phyloP scores from a whole-genome alignment of 2,113 vertebrate species.

The Phrynosoma platyrhinos region DNA sequence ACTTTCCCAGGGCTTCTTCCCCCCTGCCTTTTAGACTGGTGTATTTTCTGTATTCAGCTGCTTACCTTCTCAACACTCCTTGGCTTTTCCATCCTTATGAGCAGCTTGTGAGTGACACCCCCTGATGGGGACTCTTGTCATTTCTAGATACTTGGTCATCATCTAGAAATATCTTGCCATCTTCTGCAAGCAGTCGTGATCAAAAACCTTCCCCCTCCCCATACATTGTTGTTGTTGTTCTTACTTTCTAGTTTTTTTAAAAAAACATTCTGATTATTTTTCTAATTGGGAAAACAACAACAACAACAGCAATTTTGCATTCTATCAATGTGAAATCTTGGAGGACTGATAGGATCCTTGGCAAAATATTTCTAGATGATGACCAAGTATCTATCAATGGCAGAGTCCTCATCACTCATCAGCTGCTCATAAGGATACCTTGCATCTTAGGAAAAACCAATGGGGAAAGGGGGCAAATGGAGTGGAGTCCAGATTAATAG shows the following conservation, averaged over 20 bases:
- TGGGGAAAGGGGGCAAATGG: background rate
- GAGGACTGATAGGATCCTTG: no score
- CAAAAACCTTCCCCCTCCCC: background rate
- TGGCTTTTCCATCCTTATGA: conserved; percentile 54
- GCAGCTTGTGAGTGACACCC: conserved; percentile 60
- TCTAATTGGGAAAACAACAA: background rate
- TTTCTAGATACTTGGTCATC: conserved; percentile 53
- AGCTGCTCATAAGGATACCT: background rate
- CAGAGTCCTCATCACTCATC: no score
- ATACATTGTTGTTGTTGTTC: background rate
- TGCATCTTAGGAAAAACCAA: background rate
- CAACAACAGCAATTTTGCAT: no score
- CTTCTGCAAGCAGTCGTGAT: conserved; percentile 40
- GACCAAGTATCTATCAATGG: no score
- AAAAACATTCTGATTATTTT: background rate
- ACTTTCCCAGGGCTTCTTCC: background rate
- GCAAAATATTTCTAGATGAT: no score
- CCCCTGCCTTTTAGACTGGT: background rate
- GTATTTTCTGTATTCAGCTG: background rate
- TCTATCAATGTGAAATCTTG: no score
- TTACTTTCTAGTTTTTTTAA: accelerated
- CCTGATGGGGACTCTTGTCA: conserved; percentile 47
- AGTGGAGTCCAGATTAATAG: background rate
- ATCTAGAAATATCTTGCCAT: conserved; percentile 45
- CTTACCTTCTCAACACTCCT: conserved; percentile 62